Evolutionary conservation across 2,888 invertebrate genomes (phyloP), one percentile per base, ranked within the genome.

Genomic region (Podabrus alpinus): DNA sequence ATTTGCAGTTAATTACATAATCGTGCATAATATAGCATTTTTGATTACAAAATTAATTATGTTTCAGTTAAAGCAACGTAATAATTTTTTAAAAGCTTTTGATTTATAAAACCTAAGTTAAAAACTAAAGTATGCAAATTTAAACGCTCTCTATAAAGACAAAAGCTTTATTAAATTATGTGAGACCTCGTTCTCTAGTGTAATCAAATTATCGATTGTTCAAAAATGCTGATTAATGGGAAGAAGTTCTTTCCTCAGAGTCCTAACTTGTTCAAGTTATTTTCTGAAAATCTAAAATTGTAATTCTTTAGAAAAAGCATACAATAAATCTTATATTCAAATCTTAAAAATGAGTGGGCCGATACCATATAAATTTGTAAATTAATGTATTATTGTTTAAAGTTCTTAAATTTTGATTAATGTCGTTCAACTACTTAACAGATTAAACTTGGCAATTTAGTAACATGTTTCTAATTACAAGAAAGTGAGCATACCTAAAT

Each of bases 141-240:
- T 45, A 45, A 45, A 45, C n/a, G 45, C 45, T 45, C 45, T 45
- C 45, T 64, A 64, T 21, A 64, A 19, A 64, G 62, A 64, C 21
- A 64, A 19, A 64, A 64, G 62, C 21, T 19, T 21, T 19, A 64
- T 64, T 64, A 64, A 64, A 64, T 64, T 64, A 64, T 19, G 16
- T n/a, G 21, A 64, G 62, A 64, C 17, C 62, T 64, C 21, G 62
- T n/a, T 64, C 13, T 64, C 21, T 64, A 64, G 45, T 45, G 45
- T 64, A 64, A 64, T 64, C 17, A 64, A 64, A 64, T 64, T 19
- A 64, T 64, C 62, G 13, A 64, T 64, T 21, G 21, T 64, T 64
- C 17, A 64, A 64, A 64, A 17, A 64, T 64, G 62, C 62, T 64
- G 62, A 64, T 64, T 64, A 64, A 64, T 64, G 62, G 45, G n/a